A percentile compares a stretch with the other conserved stretches of the same genome.
Evolutionary conservation across 2,113 vertebrate genomes (phyloP).

Genomic region (Diadophis punctatus): DNA sequence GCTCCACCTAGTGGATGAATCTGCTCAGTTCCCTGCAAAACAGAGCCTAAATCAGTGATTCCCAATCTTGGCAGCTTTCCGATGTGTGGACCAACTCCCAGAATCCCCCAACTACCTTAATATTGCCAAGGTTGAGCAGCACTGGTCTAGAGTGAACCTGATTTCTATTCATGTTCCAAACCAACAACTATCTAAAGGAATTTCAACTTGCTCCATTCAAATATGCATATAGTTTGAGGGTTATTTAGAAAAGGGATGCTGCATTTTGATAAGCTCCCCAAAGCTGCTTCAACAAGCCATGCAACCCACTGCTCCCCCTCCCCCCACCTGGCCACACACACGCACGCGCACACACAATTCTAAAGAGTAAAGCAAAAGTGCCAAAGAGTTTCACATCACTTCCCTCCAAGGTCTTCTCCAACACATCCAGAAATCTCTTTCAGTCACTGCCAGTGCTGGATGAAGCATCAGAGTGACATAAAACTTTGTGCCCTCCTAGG

Average conservation of each 20-base stretch:
- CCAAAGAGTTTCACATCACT: neutral
- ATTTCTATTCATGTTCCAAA: neutral
- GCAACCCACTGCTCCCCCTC: neutral
- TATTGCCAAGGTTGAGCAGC: neutral
- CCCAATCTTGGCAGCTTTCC: neutral
- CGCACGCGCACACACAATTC: neutral
- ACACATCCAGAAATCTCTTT: neutral
- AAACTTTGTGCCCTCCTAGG: neutral
- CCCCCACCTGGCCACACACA: too few relatives aligned
- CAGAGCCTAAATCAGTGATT: neutral
- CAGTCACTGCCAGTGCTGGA: neutral
- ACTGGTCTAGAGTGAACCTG: neutral
- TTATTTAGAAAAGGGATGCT: neutral
- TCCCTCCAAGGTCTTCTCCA: neutral
- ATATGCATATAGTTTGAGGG: neutral
- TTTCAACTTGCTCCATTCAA: neutral
- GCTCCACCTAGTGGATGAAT: slow-evolving; percentile 66
- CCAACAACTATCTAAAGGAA: neutral
- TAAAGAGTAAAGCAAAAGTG: neutral
- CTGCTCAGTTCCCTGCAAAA: neutral
- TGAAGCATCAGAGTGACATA: neutral
- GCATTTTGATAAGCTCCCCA: neutral
- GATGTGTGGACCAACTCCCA: neutral
- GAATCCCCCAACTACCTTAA: neutral
- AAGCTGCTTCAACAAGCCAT: neutral